phyloP scores from a whole-genome alignment of 2,888 invertebrate species.

The Synanthedon vespiformis region DNA sequence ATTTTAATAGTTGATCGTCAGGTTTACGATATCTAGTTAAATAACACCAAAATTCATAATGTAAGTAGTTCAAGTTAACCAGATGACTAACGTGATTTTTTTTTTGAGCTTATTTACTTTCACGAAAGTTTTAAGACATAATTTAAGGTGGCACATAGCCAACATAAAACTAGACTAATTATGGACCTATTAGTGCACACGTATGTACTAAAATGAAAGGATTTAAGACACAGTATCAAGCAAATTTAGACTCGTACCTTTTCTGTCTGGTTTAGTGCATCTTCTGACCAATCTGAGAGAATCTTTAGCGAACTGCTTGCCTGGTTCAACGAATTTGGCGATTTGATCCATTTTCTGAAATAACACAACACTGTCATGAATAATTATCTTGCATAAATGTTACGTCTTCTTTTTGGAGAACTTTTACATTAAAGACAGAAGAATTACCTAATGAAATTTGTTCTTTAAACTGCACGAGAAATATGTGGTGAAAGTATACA shows the following conservation, averaged over 20 bases:
- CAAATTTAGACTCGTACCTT: slow-evolving; percentile 73
- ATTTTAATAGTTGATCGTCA: too few species aligned
- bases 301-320: slow-evolving; percentile 97
- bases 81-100: too few species aligned
- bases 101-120: too few species aligned
- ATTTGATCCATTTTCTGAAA: slow-evolving; percentile 93
- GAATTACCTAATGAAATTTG: background rate
- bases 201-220: too few species aligned
- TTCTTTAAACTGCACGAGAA: background rate
- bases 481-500: background rate
- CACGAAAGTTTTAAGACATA: too few species aligned
- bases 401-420: background rate
- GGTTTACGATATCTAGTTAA: too few species aligned
- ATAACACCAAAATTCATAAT: too few species aligned
- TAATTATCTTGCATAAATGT: background rate
- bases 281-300: slow-evolving; percentile 97
- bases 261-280: slow-evolving; percentile 99
- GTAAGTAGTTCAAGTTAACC: too few species aligned
- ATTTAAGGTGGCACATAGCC: too few species aligned
- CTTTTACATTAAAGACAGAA: background rate
- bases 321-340: slow-evolving; percentile 93
- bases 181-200: too few species aligned
- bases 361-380: slow-evolving; percentile 11
- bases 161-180: too few species aligned
- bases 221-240: too few species aligned